Base-by-base conservation (phyloP, 1,140 invertebrate species). In the Charaxes varanes region DNA sequence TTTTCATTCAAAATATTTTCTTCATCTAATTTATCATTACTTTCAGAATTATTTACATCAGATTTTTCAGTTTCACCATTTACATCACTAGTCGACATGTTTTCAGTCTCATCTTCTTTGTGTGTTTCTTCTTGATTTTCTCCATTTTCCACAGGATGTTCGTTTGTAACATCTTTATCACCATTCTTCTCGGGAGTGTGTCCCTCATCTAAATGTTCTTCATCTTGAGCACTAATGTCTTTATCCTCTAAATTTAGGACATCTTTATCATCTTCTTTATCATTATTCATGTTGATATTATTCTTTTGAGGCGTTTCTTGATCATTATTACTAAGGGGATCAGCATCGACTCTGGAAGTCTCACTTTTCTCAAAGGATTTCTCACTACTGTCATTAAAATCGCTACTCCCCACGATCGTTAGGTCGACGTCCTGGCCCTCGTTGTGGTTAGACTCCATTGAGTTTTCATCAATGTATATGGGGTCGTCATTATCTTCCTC, bases 401-500 rank as follows among this genome's bases (percentile, higher is more conserved):
- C 78, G 36, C 77, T 78, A 24, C 58, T 74, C 2, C 57, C 63
- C 6, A 48, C 30, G 8, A 53, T 64, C 3, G 77, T 81, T 10
- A 81, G 41, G 46, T 81, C 77, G 1, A 80, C 73, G 28, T 79
- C 71, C 38, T 72, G 71, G 4, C 34, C 62, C 7, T 65, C 67
- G 33, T 59, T 62, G 0, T 47, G 34, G 41, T 58, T 55, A 3
- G 79, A 85, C 15, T 83, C 84, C 7, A 70, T 53, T 0, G 84
- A 85, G 54, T 85, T 85, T 56, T 85, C 84, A 42, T 85, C 84
- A 37, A 85, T 85, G 47, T 79, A 85, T 43, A 85, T 85, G 1
- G 84, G 80, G 46, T 83, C 80, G 16, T 83, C 80, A 35, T 74
- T 65, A 6, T 67, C 60, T 11, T 59, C 41, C 37, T 82, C 62